A percentile compares a stretch with the other conserved stretches of the same genome.
phyloP scores from a whole-genome alignment of 2,888 invertebrate species.

The Ormyrus nitidulus region DNA sequence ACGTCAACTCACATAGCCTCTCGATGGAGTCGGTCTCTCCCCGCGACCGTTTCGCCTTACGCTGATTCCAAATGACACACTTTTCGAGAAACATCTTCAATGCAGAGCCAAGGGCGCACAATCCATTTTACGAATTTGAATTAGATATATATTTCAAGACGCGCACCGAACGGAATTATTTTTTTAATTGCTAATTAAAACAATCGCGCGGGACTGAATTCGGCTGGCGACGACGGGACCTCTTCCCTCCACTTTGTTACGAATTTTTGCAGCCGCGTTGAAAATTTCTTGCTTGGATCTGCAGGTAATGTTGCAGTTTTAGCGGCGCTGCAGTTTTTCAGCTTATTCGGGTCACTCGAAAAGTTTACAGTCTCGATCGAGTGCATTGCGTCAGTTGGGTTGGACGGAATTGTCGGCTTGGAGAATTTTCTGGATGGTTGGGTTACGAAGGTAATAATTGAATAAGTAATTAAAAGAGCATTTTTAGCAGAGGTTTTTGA shows the following conservation, averaged over 20 bases:
- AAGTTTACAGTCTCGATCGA: neutral
- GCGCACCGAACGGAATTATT: no score
- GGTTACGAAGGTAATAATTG: no score
- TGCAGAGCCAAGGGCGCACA: no score
- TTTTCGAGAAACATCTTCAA: conserved; percentile 16
- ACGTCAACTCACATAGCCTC: conserved; percentile 24
- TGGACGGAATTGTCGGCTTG: no score
- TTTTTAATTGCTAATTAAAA: conserved; percentile 3
- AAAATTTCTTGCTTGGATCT: neutral
- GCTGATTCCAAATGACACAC: conserved; percentile 5
- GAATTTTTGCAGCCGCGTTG: no score
- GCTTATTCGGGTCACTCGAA: conserved; percentile 19
- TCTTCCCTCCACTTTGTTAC: neutral
- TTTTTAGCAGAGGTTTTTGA: no score
- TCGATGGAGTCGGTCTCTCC: conserved; percentile 4
- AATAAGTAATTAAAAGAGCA: no score
- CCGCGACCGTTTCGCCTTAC: neutral
- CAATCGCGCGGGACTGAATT: conserved; percentile 16
- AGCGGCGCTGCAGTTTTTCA: conserved; percentile 31
- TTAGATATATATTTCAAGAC: neutral
- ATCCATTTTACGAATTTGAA: no score
- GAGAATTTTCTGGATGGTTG: no score
- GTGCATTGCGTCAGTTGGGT: neutral
- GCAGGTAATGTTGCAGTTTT: neutral
- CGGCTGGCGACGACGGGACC: conserved; percentile 22